Evolutionary conservation across 2,797 vertebrate genomes (phyloP).

Genomic region (Fistularia commersonii): DNA sequence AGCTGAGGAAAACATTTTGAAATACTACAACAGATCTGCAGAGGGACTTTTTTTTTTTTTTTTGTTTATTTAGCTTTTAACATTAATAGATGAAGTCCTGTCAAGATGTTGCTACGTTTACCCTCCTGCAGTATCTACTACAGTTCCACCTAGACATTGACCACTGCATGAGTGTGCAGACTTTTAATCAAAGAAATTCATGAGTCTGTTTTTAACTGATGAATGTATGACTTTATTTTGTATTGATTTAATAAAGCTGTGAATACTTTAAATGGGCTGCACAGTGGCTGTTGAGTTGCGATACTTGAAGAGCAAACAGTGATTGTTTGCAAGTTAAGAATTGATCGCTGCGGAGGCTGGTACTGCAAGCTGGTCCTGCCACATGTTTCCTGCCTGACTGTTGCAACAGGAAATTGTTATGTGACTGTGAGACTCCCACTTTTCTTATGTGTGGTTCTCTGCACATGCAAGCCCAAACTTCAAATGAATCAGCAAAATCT

Average conservation of each 20-base stretch:
- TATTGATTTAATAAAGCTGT: constrained; percentile 79
- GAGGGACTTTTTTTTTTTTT: constrained; percentile 37
- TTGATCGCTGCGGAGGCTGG: too few relatives aligned
- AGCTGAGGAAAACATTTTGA: constrained; percentile 19
- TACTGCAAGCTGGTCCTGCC: too few relatives aligned
- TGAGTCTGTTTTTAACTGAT: constrained; percentile 51
- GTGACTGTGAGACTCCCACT: constrained; percentile 2
- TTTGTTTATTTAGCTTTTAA: constrained; percentile 12
- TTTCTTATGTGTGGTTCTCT: background rate
- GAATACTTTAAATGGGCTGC: constrained; percentile 53
- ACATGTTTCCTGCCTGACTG: constrained; percentile 43
- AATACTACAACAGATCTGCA: constrained; percentile 18
- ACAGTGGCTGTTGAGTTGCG: constrained; percentile 11
- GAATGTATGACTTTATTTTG: constrained; percentile 62
- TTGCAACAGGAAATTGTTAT: constrained; percentile 58
- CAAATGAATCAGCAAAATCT: too few relatives aligned
- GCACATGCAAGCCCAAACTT: background rate
- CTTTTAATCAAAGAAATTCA: constrained; percentile 33
- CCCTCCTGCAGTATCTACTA: constrained; percentile 19
- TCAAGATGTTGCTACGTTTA: constrained; percentile 2
- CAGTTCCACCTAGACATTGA: constrained; percentile 24
- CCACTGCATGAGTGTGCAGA: constrained; percentile 57
- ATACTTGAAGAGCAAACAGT: too few relatives aligned
- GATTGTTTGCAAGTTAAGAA: too few relatives aligned
- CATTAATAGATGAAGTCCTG: constrained; percentile 26